Conservation (phyloP, 2,113 vertebrate genomes). For the Hydrochoerus hydrochaeris region DNA sequence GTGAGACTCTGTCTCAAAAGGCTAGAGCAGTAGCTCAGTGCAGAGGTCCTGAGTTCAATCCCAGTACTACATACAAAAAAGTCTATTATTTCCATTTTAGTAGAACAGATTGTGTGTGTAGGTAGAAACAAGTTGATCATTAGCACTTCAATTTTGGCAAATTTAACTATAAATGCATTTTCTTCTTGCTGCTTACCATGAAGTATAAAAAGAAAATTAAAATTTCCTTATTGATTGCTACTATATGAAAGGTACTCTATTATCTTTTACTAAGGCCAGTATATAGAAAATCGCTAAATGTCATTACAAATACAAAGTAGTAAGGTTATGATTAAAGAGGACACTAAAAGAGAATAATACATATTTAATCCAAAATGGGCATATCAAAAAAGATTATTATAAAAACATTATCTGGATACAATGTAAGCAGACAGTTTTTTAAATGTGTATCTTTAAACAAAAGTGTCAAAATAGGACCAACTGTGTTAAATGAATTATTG, state of each 20-base stretch:
- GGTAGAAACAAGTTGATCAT: conserved; percentile 76
- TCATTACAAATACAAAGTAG: conserved; percentile 81
- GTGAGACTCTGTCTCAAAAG: neutral
- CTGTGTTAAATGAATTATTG: conserved; percentile 84
- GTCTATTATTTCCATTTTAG: conserved; percentile 86
- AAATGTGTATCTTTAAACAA: neutral
- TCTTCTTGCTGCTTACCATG: conserved; percentile 84
- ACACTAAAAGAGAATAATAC: conserved; percentile 88
- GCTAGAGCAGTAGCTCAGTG: neutral
- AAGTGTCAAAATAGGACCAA: conserved; percentile 80
- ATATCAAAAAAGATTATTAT: conserved; percentile 67
- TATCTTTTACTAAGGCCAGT: conserved; percentile 89
- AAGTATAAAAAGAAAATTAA: conserved; percentile 86
- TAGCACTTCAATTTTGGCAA: conserved; percentile 82
- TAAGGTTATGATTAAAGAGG: conserved; percentile 88
- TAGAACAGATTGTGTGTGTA: conserved; percentile 80
- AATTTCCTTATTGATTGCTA: conserved; percentile 85
- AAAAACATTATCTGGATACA: conserved; percentile 85
- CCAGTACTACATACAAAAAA: neutral
- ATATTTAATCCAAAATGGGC: conserved; percentile 75
- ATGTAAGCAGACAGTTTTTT: conserved; percentile 83
- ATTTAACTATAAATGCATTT: conserved; percentile 29
- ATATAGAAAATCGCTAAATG: conserved; percentile 90
- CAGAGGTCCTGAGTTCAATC: neutral
- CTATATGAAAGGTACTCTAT: neutral